A percentile compares a stretch with the other conserved stretches of the same genome.
Conservation (phyloP, 2,113 vertebrate species). For the Fukomys damarensis region DNA sequence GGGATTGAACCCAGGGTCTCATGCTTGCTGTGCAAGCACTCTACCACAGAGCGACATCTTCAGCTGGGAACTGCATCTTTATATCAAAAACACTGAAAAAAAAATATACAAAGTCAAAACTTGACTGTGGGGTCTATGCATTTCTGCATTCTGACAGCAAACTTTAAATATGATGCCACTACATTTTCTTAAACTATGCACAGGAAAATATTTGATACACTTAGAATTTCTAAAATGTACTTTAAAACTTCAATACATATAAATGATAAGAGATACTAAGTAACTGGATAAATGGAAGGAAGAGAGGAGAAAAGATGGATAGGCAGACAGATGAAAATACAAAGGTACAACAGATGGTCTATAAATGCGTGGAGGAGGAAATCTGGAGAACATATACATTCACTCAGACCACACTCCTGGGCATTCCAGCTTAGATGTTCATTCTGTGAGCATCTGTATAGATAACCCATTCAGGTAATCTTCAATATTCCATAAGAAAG, state of each 20-base stretch:
- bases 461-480: neutral
- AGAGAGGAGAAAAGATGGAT: neutral
- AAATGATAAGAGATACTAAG: neutral
- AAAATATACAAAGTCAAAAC: no score
- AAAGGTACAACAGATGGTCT: neutral
- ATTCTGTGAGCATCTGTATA: neutral
- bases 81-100: neutral
- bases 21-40: neutral
- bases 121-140: neutral
- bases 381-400: neutral
- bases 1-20: neutral
- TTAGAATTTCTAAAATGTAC: neutral
- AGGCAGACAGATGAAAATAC: neutral
- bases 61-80: neutral
- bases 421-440: neutral
- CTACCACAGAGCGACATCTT: neutral
- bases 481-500: neutral
- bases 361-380: neutral
- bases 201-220: neutral
- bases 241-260: neutral
- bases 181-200: neutral
- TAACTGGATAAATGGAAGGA: constrained; percentile 1
- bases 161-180: neutral
- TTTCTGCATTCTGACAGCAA: neutral
- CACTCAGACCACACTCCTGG: neutral